These are phyloP conservation scores for Pipistrellus nathusii DNA, from an alignment of 2,797 vertebrate genomes.

Conservation along the genomic window DNA sequence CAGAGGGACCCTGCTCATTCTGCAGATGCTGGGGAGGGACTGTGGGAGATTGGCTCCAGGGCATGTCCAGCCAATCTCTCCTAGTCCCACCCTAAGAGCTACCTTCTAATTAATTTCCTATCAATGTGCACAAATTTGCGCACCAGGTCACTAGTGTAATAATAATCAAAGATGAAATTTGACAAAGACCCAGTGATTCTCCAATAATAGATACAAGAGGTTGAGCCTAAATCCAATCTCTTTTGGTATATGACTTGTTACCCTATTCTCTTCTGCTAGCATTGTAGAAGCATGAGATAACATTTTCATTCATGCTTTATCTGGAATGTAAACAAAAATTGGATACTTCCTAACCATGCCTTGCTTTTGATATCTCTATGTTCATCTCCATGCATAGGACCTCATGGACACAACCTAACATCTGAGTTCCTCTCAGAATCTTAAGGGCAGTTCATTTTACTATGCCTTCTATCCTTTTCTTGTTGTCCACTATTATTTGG, in stretches of 20 bases:
- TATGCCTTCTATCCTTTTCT: background rate
- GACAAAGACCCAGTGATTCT: background rate
- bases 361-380: slow-evolving; percentile 10
- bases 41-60: too few relatives aligned
- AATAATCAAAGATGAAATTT: slow-evolving; percentile 38
- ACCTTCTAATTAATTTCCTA: too few relatives aligned
- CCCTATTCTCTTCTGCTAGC: background rate
- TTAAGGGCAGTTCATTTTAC: slow-evolving; percentile 11
- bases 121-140: too few relatives aligned
- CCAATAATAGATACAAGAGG: background rate
- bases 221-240: slow-evolving; percentile 22
- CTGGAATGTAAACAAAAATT: background rate
- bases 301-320: background rate
- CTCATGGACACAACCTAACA: background rate
- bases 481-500: background rate
- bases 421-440: background rate
- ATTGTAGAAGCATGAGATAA: background rate
- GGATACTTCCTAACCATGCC: background rate
- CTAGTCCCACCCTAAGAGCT: too few relatives aligned
- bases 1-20: too few relatives aligned
- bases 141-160: background rate
- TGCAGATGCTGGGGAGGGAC: too few relatives aligned
- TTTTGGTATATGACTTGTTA: background rate
- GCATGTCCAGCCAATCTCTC: too few relatives aligned
- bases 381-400: background rate